Evolutionary conservation across 37 sponge, comb jelly and placozoan species (phyloP), one percentile per base, ranked within the genome.

Genomic region (Oopsacas minuta): DNA sequence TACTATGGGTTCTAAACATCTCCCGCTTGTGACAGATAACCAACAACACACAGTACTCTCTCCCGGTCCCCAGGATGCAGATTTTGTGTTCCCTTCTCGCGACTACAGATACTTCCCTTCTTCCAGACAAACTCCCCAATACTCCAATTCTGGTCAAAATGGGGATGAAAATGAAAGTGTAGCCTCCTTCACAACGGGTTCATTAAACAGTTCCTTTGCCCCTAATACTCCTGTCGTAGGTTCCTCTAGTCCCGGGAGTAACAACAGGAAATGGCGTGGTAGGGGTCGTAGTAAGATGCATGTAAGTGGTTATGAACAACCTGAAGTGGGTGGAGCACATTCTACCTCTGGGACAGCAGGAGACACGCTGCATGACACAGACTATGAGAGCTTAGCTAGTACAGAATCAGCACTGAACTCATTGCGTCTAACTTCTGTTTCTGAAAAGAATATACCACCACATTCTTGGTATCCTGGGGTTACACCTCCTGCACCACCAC

Each of bases 1-100:
- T 12, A 35, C 91, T 22, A 36, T 90, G 42, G 87, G 89, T 20
- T 28, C 28, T 22, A 87, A 51, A 23, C 93, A 93, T 38, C 91
- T 93, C 75, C 91, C 93, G 0, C 17, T 35, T 36, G 85, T 61
- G 32, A 61, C 5, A 34, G 75, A 61, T 5, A 3, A 25, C 22
- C 75, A 61, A 3, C 75, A 61, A 34, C 75, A 61, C 7, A 61
- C 75, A 61, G 75, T 61, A 34, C 75, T 61, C 17, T 61, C 75
- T 12, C 75, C 75, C 5, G 20, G 75, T 3, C 75, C 75, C 28
- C 75, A 61, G 75, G 75, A 61, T 20, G 20, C 7, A 3, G 75
- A 61, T 34, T 10, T 61, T 61, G 75, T 61, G 75, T 61, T 61
- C 75, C 75, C 75, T 12, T 61, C 75, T 61, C 75, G 75, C 30